Percentiles rank a stretch among this genome's conserved stretches.
phyloP scores from a whole-genome alignment of 2,888 invertebrate species.

The Hemistola chrysoprasaria region DNA sequence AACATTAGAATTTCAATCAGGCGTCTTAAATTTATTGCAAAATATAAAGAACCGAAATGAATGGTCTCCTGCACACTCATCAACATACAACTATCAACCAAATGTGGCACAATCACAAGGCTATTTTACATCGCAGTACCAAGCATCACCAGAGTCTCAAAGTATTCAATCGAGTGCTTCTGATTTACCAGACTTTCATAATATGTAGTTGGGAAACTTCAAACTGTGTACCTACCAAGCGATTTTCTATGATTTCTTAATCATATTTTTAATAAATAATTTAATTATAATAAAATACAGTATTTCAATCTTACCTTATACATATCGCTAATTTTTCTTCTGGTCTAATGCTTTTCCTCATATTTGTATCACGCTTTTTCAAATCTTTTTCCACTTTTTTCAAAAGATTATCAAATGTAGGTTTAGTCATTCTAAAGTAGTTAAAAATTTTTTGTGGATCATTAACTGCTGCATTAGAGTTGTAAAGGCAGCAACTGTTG shows the following conservation, averaged over 20 bases:
- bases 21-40: conserved; percentile 26
- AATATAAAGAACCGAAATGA: conserved; percentile 29
- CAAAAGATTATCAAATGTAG: conserved; percentile 13
- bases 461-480: too few species aligned
- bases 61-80: conserved; percentile 29
- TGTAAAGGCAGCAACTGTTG: too few species aligned
- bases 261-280: conserved; percentile 26
- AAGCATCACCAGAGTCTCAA: conserved; percentile 28
- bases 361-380: conserved; percentile 32
- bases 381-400: conserved; percentile 25
- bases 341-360: conserved; percentile 31
- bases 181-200: conserved; percentile 32
- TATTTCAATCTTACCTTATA: conserved; percentile 29
- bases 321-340: conserved; percentile 32
- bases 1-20: conserved; percentile 26
- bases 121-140: conserved; percentile 29
- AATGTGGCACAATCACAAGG: conserved; percentile 28
- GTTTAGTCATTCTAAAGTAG: not conserved
- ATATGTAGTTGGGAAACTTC: conserved; percentile 28
- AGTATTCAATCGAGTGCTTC: conserved; percentile 29
- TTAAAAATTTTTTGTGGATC: not conserved
- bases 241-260: conserved; percentile 27
- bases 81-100: conserved; percentile 29
- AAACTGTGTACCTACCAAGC: conserved; percentile 26
- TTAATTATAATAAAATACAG: conserved; percentile 27